Evolutionary conservation across 2,888 invertebrate genomes (phyloP).

Genomic region (Mesopsocus fuscifrons): DNA sequence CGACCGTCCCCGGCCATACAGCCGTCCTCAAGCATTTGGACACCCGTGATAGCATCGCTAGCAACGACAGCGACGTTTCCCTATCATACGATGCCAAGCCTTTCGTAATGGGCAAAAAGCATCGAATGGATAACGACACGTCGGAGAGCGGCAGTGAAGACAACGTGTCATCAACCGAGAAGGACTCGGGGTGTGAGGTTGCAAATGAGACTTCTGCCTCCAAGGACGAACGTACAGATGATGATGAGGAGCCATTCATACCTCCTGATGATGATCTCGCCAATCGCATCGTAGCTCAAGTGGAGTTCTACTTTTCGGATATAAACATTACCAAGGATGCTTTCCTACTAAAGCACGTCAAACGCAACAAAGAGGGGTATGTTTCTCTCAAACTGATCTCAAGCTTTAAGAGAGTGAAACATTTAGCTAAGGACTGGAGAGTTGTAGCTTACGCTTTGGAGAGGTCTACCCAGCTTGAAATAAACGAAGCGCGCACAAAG

Average conservation of each 20-base stretch:
- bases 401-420: slow-evolving; percentile 87
- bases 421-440: slow-evolving; percentile 84
- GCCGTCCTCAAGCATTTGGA: slow-evolving; percentile 2
- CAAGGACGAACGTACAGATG: slow-evolving; percentile 12
- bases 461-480: slow-evolving; percentile 58
- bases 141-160: slow-evolving; percentile 46
- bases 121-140: slow-evolving; percentile 39
- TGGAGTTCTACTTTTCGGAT: slow-evolving; percentile 92
- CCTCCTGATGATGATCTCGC: slow-evolving; percentile 56
- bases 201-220: slow-evolving; percentile 12
- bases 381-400: slow-evolving; percentile 88
- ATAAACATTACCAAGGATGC: slow-evolving; percentile 90
- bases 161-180: slow-evolving; percentile 36
- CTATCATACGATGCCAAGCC: slow-evolving; percentile 29
- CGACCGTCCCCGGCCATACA: neutral
- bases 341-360: slow-evolving; percentile 84
- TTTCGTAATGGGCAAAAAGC: slow-evolving; percentile 27
- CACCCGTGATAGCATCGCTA: slow-evolving; percentile 33
- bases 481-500: slow-evolving; percentile 82
- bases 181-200: slow-evolving; percentile 44
- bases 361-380: slow-evolving; percentile 87
- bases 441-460: slow-evolving; percentile 74
- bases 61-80: slow-evolving; percentile 38
- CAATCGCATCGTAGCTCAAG: slow-evolving; percentile 63
- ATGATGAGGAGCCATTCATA: slow-evolving; percentile 38